Percentiles rank a stretch among this genome's conserved stretches.
Evolutionary conservation across 1,140 invertebrate species (phyloP).

Genomic region (Argopecten irradians): DNA sequence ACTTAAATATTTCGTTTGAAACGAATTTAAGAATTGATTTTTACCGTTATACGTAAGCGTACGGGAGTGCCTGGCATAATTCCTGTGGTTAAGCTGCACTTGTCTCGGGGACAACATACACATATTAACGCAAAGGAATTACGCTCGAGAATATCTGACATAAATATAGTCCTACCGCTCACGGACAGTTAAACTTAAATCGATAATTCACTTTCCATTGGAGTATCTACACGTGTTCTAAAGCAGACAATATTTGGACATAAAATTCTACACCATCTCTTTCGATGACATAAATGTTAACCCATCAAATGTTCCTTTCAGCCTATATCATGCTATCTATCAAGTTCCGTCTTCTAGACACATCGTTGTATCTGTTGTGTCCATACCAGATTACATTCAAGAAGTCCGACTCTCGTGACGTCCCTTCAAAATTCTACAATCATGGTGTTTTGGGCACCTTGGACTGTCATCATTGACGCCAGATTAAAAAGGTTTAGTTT

Average conservation of each 20-base stretch:
- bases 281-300: too few species aligned
- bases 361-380: too few species aligned
- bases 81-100: neutral
- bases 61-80: neutral
- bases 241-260: neutral
- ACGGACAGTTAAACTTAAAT: slow-evolving; percentile 19
- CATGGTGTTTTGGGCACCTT: too few species aligned
- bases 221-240: neutral
- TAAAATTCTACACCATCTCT: neutral
- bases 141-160: neutral
- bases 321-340: too few species aligned
- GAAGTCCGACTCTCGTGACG: too few species aligned
- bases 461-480: too few species aligned
- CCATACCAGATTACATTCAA: too few species aligned
- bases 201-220: neutral
- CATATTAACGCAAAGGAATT: neutral
- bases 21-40: neutral
- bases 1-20: neutral
- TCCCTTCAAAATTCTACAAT: too few species aligned
- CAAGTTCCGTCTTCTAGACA: too few species aligned
- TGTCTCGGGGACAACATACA: neutral
- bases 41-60: neutral
- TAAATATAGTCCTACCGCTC: neutral
- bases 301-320: too few species aligned
- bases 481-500: too few species aligned